Conservation (phyloP, 2,888 invertebrate species). For the Watsonalla cultraria region DNA sequence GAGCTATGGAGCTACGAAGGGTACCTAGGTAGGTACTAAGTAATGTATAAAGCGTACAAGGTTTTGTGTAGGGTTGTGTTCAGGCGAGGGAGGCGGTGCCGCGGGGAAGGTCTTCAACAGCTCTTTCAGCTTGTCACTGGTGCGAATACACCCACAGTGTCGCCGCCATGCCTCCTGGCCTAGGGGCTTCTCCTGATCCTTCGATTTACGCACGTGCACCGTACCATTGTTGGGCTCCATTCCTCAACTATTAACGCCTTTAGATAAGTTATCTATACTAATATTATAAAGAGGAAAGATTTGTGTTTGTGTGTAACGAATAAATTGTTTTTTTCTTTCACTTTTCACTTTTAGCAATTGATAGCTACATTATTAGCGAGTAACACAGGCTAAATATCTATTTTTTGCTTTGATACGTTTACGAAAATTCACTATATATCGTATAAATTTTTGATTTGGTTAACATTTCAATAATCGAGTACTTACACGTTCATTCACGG, state of each 20-base stretch:
- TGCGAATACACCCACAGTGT: slow-evolving; percentile 54
- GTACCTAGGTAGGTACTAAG: too few species aligned
- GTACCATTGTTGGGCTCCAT: neutral
- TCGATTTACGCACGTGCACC: neutral
- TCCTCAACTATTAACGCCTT: neutral
- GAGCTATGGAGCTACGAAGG: too few species aligned
- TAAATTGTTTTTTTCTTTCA: too few species aligned
- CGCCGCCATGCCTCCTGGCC: slow-evolving; percentile 30
- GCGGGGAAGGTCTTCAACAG: slow-evolving; percentile 48
- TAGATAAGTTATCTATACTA: neutral
- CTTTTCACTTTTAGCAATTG: too few species aligned
- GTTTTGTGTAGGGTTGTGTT: slow-evolving; percentile 1
- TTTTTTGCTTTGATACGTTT: neutral
- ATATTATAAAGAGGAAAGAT: neutral
- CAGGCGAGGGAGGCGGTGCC: slow-evolving; percentile 48
- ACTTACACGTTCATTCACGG: too few species aligned
- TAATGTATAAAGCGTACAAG: neutral
- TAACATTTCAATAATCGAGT: too few species aligned
- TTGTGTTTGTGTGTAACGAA: too few species aligned
- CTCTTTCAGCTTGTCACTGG: slow-evolving; percentile 58
- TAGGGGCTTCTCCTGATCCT: neutral
- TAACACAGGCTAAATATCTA: too few species aligned
- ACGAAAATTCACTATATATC: neutral
- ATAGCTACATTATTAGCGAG: too few species aligned
- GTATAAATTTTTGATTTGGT: too few species aligned